These are phyloP conservation scores for Adelphocoris suturalis DNA, from an alignment of 2,888 invertebrate species.

Conservation along the genomic window DNA sequence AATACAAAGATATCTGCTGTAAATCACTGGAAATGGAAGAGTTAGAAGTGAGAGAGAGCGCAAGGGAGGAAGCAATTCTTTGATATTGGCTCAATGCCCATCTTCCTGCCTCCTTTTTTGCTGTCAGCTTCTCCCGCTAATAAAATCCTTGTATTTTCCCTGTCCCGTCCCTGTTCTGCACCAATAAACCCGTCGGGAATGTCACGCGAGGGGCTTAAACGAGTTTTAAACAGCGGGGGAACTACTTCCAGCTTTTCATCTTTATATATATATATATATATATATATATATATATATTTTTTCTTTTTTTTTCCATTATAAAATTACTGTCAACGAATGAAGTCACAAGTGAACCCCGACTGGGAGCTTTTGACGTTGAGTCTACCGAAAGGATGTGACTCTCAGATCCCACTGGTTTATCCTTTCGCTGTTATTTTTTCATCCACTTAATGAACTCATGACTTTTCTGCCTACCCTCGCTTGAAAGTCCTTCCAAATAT, in stretches of 20 bases:
- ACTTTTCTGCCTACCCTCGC: not conserved
- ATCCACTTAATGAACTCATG: not conserved
- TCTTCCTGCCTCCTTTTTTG: constrained; percentile 29
- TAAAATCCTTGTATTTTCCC: constrained; percentile 19
- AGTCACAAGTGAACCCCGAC: not conserved
- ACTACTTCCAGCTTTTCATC: constrained; percentile 11
- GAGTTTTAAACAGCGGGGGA: not conserved
- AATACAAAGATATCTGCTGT: constrained; percentile 59
- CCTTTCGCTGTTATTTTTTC: not conserved
- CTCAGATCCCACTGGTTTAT: not conserved
- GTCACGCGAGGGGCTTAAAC: constrained; percentile 2
- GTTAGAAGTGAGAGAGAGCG: not conserved
- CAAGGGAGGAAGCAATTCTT: constrained; percentile 34
- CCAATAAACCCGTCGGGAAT: constrained; percentile 7
- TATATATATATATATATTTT: too few species aligned
- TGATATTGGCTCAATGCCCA: constrained; percentile 61
- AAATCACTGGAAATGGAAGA: constrained; percentile 51
- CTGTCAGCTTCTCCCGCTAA: constrained; percentile 23
- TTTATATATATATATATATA: not conserved
- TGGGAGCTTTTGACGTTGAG: not conserved
- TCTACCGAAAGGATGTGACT: not conserved
- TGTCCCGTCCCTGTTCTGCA: not conserved
- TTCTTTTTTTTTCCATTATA: not conserved
- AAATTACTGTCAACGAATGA: not conserved
- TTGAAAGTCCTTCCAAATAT: not conserved